These are phyloP conservation scores for Ceyx cyanopectus DNA, from an alignment of 2,113 vertebrate genomes.

Conservation along the genomic window DNA sequence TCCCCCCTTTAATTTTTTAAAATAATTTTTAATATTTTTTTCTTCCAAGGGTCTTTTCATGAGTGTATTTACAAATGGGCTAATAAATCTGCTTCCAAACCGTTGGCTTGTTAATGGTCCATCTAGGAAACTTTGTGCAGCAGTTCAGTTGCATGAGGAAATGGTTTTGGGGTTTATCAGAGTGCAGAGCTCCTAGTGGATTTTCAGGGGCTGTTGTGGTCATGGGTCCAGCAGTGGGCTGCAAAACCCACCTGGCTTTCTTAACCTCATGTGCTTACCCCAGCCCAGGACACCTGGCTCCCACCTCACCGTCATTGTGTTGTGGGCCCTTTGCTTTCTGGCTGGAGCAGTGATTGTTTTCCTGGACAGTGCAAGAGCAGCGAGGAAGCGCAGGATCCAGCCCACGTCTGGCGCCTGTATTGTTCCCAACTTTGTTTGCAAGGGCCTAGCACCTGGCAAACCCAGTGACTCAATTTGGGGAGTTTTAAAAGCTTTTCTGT, in stretches of 20 bases:
- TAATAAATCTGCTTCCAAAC: slow-evolving; percentile 43
- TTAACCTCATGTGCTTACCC: accelerated
- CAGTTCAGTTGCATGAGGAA: neutral
- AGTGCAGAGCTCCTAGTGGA: accelerated
- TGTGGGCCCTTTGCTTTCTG: neutral
- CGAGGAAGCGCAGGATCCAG: slow-evolving; percentile 26
- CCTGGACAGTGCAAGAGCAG: neutral
- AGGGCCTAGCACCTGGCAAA: slow-evolving; percentile 38
- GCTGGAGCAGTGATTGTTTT: slow-evolving; percentile 42
- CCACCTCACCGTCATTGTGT: neutral
- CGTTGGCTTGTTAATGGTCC: neutral
- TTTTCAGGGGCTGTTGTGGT: neutral
- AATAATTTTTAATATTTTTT: neutral
- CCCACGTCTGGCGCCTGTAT: neutral
- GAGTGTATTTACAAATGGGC: slow-evolving; percentile 53
- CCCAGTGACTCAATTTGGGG: slow-evolving; percentile 13
- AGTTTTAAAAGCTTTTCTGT: neutral
- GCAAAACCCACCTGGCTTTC: neutral
- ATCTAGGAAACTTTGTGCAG: neutral
- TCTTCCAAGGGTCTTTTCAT: slow-evolving; percentile 17
- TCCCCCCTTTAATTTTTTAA: slow-evolving; percentile 17
- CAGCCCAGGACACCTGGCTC: neutral
- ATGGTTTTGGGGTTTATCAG: neutral
- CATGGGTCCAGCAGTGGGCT: accelerated
- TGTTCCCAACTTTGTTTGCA: slow-evolving; percentile 37